Base-by-base conservation (phyloP, 1,140 invertebrate species). In the Anastrepha obliqua region DNA sequence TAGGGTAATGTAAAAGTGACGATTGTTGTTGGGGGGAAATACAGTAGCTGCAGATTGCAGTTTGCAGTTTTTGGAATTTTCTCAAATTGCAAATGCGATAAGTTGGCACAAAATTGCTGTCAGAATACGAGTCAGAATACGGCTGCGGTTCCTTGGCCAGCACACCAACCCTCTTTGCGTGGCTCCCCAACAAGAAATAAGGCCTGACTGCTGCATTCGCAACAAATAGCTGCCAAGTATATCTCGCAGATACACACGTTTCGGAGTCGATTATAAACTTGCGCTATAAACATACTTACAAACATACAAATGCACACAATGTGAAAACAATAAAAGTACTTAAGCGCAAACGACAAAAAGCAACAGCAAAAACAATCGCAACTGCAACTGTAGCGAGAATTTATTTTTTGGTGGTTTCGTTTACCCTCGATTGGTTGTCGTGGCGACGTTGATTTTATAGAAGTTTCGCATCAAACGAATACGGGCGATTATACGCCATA, bases 81-180 rank as follows among this genome's bases (percentile, higher is more conserved):
- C 74, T 81, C 74, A 81, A 81, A 81, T 81, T 81, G 74, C 74
- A 81, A 81, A 81, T 81, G 74, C 74, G 74, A 81, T 81, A 81
- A 81, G 74, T 81, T 81, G 44, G 74, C 74, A 81, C 74, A 81
- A 81, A 81, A 81, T 55, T 81, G 39, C 29, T 81, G 47, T 47
- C 51, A 20, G 74, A 81, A 29, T 81, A 55, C 74, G 11, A 29
- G 6, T 55, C 6, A 55, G 51, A 55, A 65, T 6, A 17, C 64
- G 29, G 29, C 29, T 5, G 67, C 29, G 29, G 29, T 55, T 4
- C 42, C 74, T 17, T 20, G 3, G 42, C 9, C 11, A 9, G 74
- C 74, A 11, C 42, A 55, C 6, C 51, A 55, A 55, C 67, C 15
- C 64, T 2, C 65, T 6, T 44, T 74, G 39, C 59, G n/a, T 13